These are phyloP conservation scores for Vireo altiloquus DNA, from an alignment of 2,113 vertebrate genomes.

Conservation along the genomic window DNA sequence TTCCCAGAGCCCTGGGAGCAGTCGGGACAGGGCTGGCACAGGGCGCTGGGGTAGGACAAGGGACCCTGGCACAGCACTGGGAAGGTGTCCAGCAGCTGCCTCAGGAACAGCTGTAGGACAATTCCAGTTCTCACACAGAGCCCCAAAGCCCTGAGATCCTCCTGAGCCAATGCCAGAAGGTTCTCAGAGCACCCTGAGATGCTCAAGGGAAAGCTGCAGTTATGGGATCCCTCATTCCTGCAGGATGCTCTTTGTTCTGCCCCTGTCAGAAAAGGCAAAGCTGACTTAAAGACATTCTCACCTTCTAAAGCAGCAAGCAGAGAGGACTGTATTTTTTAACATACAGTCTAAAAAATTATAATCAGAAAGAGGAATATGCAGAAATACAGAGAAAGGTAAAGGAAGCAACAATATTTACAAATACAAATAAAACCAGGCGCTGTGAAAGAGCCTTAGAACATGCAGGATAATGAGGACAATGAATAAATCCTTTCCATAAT, in stretches of 20 bases:
- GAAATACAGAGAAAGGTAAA: not conserved
- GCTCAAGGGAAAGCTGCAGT: not conserved
- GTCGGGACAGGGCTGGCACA: not conserved
- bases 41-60: fast-evolving
- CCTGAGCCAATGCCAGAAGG: not conserved
- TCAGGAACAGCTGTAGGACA: not conserved
- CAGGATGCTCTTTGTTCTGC: not conserved
- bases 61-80: not conserved
- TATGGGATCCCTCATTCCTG: not conserved
- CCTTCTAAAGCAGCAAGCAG: not conserved
- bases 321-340: too few relatives aligned
- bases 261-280: not conserved
- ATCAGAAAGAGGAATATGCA: not conserved
- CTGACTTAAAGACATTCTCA: not conserved
- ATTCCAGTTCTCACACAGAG: not conserved
- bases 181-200: not conserved
- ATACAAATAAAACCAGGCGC: not conserved
- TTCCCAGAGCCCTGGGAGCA: not conserved
- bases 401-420: not conserved
- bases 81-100: not conserved
- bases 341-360: not conserved
- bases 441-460: not conserved
- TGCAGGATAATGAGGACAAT: not conserved
- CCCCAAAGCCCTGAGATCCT: not conserved
- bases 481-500: not conserved